phyloP scores from a whole-genome alignment of 2,797 vertebrate genomes.

The Ptychobarbus kaznakovi region DNA sequence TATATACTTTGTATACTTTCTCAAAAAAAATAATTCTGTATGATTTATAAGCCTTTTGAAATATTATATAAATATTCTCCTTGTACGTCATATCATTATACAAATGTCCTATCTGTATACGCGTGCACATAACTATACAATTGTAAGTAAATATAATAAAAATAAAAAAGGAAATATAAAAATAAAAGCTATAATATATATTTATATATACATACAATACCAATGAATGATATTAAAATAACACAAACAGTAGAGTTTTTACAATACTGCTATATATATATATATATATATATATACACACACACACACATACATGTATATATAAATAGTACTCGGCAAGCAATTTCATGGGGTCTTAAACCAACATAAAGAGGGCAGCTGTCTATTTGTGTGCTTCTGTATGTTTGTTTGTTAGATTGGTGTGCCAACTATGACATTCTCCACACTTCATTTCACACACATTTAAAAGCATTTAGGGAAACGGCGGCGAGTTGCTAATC shows the following conservation, averaged over 20 bases:
- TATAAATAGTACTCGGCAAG: neutral
- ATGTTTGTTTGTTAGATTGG: conserved; percentile 34
- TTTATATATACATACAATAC: no score
- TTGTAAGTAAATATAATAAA: neutral
- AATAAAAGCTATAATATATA: no score
- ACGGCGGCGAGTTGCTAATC: conserved; percentile 74
- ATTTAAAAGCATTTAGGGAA: conserved; percentile 77
- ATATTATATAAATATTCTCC: no score
- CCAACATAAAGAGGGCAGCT: conserved; percentile 21
- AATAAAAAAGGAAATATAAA: neutral
- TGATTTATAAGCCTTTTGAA: no score
- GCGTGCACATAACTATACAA: no score
- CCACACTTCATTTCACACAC: conserved; percentile 77
- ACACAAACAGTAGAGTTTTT: neutral
- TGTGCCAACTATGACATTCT: conserved; percentile 62
- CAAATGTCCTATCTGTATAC: no score
- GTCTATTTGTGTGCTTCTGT: neutral
- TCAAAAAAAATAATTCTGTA: no score
- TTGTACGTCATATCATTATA: no score
- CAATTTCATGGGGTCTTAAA: conserved; percentile 21
- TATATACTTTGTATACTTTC: no score
- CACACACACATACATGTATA: neutral
- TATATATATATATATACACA: neutral
- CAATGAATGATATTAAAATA: neutral
- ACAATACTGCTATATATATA: neutral